Base-by-base conservation (phyloP, 1,140 invertebrate species). In the Carposina sasakii region DNA sequence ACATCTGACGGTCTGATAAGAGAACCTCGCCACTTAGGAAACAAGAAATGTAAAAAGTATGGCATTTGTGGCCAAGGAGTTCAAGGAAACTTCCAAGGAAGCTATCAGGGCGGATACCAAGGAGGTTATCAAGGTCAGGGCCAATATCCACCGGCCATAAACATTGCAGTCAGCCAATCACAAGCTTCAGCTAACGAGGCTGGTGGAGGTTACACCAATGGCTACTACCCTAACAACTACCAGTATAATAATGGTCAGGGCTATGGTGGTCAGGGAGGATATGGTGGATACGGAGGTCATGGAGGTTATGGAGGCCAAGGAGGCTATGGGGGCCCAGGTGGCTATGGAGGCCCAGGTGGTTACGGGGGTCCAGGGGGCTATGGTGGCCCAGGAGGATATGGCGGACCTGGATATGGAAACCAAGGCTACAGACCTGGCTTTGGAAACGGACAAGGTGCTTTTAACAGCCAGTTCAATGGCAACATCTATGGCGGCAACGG, bases 141-240 rank as follows among this genome's bases (percentile, higher is more conserved):
- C 5, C 60, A 63, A 2, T 65, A 74, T 21, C 71, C 63, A 6
- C 50, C 50, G 8, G 65, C 71, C 0, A 76, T 82, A 34, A 79
- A 82, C 45, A 79, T 82, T 40, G 78, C 69, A 5, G 78, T 82
- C 24, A 82, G 78, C 36, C 78, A 82, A 47, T 78, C 78, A 3
- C 78, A 82, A 41, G 67, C 76, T 13, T 79, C 78, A 19, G 52
- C 74, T 0, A 77, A 71, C 21, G 65, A 60, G 20, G 71, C 64
- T 9, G 71, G 67, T 1, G 72, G 74, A 8, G 74, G 75, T 4
- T 63, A 71, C 17, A 55, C 52, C 1, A 58, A 50, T 19, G 64
- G 71, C 4, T 65, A 63, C 26, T 75, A 67, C 39, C 76, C 76
- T 0, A 71, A 81, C 39, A 75, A 77, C 46, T 66, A 77, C 33